These are phyloP conservation scores for Pelochelys cantorii DNA, from an alignment of 2,797 vertebrate genomes.

Conservation along the genomic window DNA sequence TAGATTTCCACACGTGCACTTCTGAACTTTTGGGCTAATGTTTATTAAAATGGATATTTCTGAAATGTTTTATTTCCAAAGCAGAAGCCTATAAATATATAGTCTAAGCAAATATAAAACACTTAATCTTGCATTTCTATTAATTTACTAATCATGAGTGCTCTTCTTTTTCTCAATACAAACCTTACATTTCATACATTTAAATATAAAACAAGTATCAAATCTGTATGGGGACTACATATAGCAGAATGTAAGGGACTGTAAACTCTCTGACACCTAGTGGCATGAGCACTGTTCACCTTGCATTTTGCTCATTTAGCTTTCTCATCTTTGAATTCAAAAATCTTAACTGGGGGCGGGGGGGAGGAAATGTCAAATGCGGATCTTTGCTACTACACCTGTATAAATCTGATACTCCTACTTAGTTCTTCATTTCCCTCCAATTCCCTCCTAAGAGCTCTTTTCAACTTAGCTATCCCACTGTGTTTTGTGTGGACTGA, in stretches of 20 bases:
- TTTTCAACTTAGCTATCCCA: background rate
- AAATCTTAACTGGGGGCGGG: background rate
- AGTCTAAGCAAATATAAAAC: background rate
- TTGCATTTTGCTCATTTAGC: background rate
- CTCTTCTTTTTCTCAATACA: background rate
- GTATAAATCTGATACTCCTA: background rate
- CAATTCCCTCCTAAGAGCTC: background rate
- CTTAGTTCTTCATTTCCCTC: background rate
- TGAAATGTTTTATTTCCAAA: background rate
- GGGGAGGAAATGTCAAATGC: background rate
- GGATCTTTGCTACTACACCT: background rate
- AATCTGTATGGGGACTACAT: background rate
- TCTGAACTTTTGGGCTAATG: background rate
- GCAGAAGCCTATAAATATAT: background rate
- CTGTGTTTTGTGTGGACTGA: no score
- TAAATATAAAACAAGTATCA: background rate
- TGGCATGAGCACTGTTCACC: background rate
- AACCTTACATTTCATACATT: background rate
- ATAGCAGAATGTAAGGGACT: background rate
- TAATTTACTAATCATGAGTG: background rate
- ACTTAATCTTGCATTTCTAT: background rate
- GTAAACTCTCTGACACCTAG: background rate
- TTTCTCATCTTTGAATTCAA: background rate
- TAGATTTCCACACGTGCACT: background rate
- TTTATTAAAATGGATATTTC: background rate